Evolutionary conservation across 2,113 vertebrate species (phyloP).

Genomic region (Lanius collurio): DNA sequence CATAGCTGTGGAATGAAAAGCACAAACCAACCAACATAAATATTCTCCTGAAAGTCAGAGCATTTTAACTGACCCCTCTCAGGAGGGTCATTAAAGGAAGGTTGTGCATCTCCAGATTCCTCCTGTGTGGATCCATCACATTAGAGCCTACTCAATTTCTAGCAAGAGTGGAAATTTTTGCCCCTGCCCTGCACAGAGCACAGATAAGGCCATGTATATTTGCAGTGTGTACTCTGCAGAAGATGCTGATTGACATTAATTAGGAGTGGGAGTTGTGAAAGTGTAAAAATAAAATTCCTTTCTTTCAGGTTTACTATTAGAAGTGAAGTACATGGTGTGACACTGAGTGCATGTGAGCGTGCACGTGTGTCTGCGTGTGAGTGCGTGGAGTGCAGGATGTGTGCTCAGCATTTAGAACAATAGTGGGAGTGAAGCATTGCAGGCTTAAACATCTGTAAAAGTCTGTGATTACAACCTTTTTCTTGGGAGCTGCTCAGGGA

Average conservation of each 20-base stretch:
- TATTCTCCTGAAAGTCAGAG: fast-evolving
- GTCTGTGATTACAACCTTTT: neutral
- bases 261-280: slow-evolving; percentile 61
- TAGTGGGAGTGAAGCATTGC: slow-evolving; percentile 33
- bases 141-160: neutral
- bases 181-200: neutral
- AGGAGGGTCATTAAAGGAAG: neutral
- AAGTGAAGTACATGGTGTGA: slow-evolving; percentile 36
- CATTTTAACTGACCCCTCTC: neutral
- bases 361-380: neutral
- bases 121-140: neutral
- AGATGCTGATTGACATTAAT: slow-evolving; percentile 66
- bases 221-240: slow-evolving; percentile 32
- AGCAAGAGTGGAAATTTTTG: slow-evolving; percentile 32
- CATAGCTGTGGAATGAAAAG: neutral
- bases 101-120: neutral
- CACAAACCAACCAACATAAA: neutral
- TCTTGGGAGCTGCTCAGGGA: neutral
- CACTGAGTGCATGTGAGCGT: neutral
- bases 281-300: slow-evolving; percentile 56
- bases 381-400: neutral
- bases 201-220: slow-evolving; percentile 13
- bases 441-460: neutral
- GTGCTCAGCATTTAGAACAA: slow-evolving; percentile 20
- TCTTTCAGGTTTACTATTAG: slow-evolving; percentile 43